Base-by-base conservation (phyloP, 1,140 invertebrate genomes). In the Liolophura sinensis region DNA sequence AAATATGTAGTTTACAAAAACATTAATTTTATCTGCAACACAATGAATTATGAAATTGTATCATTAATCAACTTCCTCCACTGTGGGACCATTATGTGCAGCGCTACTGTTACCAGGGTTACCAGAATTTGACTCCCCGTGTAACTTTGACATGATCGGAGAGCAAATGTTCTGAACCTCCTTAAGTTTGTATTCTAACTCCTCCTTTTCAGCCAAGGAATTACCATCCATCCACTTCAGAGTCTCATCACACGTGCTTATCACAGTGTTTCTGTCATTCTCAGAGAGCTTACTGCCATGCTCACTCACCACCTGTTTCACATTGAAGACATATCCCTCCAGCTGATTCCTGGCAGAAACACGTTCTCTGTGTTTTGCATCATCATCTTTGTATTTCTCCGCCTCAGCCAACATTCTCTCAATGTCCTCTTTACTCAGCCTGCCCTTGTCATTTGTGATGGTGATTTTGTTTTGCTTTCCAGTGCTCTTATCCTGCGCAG, bases 371-470 rank as follows among this genome's bases (percentile, higher is more conserved):
- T 97, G 89, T 78, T 93, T 94, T 40, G 96, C 93, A 84, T 98
- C 96, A 16, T 81, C 83, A 67, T 86, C 91, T 71, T 92, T 90
- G 88, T 94, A 98, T 79, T 93, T 94, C 83, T 98, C 95, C 18
- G 95, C 95, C 70, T 97, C 95, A 65, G 94, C 92, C 51, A 98
- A 93, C 96, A 98, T 98, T 61, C 93, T 88, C 81, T 98, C 94
- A 74, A 98, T 98, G 69, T 98, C 95, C 78, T 96, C 94, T 85
- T 97, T 96, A 77, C 90, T 93, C 0, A 98, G 88, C 20, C 68
- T 67, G 40, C 76, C 95, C 84, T 97, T 97, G 86, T 98, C 95
- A 78, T 98, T 98, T 76, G 94, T 97, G 75, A 98, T 98, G 25
- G 94, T 97, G 82, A 98, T 97, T 85, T 97, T 67, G 49, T 71